Percentiles rank a stretch among this genome's conserved stretches.
Evolutionary conservation across 1,140 invertebrate species (phyloP).

Genomic region (Chrysopa pallens): DNA sequence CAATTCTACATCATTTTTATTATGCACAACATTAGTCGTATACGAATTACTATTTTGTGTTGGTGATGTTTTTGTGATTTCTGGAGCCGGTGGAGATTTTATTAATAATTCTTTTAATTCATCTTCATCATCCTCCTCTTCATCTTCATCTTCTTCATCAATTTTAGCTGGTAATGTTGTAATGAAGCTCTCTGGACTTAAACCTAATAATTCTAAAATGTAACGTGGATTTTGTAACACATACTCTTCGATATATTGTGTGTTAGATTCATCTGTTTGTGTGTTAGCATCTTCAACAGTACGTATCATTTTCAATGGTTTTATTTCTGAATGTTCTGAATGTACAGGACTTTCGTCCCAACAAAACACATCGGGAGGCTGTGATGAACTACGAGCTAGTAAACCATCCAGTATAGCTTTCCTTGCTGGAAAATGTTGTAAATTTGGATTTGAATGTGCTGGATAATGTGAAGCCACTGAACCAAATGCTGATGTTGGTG

Average conservation of each 20-base stretch:
- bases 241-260: constrained; percentile 23
- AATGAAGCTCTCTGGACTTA: constrained; percentile 24
- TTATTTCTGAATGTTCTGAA: constrained; percentile 1
- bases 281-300: constrained; percentile 19
- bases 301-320: constrained; percentile 9
- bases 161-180: constrained; percentile 11
- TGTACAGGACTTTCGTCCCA: constrained; percentile 30
- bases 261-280: constrained; percentile 23
- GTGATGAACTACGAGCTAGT: constrained; percentile 53
- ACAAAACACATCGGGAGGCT: constrained; percentile 62
- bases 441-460: constrained; percentile 50
- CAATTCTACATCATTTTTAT: neutral
- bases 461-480: constrained; percentile 24
- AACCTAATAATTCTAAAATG: constrained; percentile 27
- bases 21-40: constrained; percentile 11
- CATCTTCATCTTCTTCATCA: constrained; percentile 9
- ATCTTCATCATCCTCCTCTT: constrained; percentile 4
- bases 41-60: constrained; percentile 8
- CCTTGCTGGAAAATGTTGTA: constrained; percentile 26
- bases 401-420: constrained; percentile 22
- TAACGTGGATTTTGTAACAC: constrained; percentile 26
- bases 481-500: constrained; percentile 31
- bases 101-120: neutral
- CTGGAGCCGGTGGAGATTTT: too few species aligned
- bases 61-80: neutral